Base-by-base conservation (phyloP, 2,797 vertebrate genomes). In the Micromesistius poutassou region DNA sequence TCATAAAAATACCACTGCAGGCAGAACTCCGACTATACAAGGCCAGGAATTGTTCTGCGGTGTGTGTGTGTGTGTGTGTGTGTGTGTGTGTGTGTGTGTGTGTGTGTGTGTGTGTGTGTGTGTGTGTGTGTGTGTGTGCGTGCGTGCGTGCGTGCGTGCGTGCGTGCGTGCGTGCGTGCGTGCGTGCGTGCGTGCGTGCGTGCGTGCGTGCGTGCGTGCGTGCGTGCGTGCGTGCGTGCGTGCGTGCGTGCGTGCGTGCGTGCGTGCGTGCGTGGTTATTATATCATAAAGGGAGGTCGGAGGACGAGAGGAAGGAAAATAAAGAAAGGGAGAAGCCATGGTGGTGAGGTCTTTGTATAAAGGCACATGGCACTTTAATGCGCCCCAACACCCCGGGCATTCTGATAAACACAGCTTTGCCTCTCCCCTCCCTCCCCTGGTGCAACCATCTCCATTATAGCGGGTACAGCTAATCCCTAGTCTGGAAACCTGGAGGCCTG, bases 301-400 rank as follows among this genome's bases (percentile, higher is more conserved):
- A 81, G 83, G 83, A 87, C 70, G 72, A 87, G 77, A 81, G 76
- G 85, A 83, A 83, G 84, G 79, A 72, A 84, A 83, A 86, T 90
- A 89, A 87, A 28, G 66, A 70, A 66, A 66, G 78, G 80, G 76
- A 9, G 76, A n/a, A 72, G 35, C 31, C 73, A 55, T 77, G n/a
- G 80, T 31, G 30, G 80, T 82, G 79, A 80, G 85, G 88, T 87
- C 83, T 90, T 93, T 92, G 89, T 92, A 84, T 84, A 87, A 85
- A 87, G 55, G 83, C 89, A 90, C 81, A 86, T 86, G 85, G 87
- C 89, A 88, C 87, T 91, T 91, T 89, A 92, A 91, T 93, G 94
- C 90, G 94, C 88, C 78, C 86, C 90, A 92, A 83, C 90, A 94
- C 91, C 92, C 84, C 83, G 84, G 90, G 86, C 85, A 81, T 91